Conservation (phyloP, 2,113 vertebrate genomes). For the Haemorhous mexicanus region DNA sequence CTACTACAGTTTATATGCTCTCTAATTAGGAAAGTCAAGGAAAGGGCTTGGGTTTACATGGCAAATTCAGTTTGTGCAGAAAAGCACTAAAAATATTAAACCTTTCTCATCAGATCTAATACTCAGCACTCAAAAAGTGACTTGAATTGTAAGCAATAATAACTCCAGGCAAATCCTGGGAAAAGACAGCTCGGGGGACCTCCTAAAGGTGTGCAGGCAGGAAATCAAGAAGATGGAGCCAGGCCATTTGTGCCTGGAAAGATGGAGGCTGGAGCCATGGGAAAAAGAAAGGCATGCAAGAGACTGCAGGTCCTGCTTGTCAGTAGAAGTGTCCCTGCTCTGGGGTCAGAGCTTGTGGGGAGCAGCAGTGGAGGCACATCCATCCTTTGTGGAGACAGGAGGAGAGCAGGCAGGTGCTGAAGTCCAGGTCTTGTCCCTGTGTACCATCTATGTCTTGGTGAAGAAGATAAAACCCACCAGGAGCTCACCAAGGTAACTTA, state of each 20-base stretch:
- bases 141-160: not conserved
- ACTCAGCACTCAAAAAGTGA: not conserved
- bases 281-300: not conserved
- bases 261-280: not conserved
- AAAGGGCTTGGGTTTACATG: not conserved
- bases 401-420: not conserved
- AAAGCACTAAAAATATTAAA: not conserved
- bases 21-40: not conserved
- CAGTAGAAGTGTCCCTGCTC: not conserved
- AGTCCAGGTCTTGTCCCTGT: not conserved
- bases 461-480: not conserved
- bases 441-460: rapidly evolving
- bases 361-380: not conserved
- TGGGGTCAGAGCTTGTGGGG: not conserved
- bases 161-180: not conserved
- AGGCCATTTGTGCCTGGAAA: not conserved
- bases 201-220: not conserved
- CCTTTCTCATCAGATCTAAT: not conserved
- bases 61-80: not conserved
- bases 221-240: not conserved
- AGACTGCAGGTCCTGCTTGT: not conserved
- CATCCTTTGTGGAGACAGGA: not conserved
- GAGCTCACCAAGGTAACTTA: not conserved
- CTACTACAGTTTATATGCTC: rapidly evolving
- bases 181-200: not conserved